A percentile compares a stretch with the other conserved stretches of the same genome.
phyloP scores from a whole-genome alignment of 2,113 vertebrate species.

The Furnarius figulus region DNA sequence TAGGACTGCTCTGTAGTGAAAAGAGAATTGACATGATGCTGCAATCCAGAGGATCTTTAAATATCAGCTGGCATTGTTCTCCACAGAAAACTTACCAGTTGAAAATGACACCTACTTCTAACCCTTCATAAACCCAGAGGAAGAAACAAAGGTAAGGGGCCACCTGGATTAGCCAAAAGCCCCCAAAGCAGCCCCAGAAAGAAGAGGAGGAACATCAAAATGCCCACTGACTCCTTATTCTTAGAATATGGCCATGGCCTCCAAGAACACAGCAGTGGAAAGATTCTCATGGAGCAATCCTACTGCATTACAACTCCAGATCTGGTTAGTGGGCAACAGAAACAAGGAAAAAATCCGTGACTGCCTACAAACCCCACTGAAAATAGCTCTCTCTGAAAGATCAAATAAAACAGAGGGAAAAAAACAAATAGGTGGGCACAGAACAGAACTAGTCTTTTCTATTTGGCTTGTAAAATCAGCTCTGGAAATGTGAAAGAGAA shows the following conservation, averaged over 20 bases:
- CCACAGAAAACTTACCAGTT: background rate
- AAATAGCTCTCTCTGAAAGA: background rate
- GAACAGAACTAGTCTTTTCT: background rate
- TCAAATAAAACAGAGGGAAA: background rate
- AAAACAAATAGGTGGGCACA: background rate
- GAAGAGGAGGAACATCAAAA: background rate
- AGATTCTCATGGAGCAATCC: background rate
- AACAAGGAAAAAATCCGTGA: background rate
- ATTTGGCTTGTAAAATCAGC: background rate
- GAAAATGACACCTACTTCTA: background rate
- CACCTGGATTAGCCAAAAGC: background rate
- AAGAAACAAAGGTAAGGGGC: background rate
- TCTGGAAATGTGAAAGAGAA: background rate
- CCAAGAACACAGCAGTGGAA: background rate
- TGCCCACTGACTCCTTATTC: background rate
- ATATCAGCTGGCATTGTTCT: background rate
- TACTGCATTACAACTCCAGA: background rate
- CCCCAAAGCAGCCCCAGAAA: background rate
- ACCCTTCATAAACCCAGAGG: background rate
- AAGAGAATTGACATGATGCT: background rate
- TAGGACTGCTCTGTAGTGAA: background rate
- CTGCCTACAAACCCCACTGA: background rate
- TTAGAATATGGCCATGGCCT: background rate
- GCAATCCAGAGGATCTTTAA: background rate
- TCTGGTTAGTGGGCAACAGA: background rate